Evolutionary conservation across 2,797 vertebrate genomes (phyloP), one percentile per base, ranked within the genome.

Genomic region (Petrocephalus sullivani): DNA sequence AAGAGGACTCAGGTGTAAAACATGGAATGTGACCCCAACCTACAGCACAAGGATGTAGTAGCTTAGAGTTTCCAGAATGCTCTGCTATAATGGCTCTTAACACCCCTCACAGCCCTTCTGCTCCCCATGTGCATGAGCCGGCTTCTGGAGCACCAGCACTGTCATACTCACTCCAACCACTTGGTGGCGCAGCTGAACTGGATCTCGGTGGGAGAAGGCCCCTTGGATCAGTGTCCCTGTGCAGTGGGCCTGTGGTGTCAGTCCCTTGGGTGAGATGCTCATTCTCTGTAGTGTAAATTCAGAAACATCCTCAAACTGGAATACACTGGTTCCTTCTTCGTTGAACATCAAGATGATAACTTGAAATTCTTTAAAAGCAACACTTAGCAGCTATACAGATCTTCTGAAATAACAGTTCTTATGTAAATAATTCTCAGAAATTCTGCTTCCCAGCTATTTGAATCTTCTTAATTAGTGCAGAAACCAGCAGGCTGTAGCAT

Each of bases 61-160:
- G 53, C 10, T 54, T 23, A 84, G 3, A 53, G 21, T 84, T 56
- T 54, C 49, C 53, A 14, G 82, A 28, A 28, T 37, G 53, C 9
- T 54, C 21, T 9, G 21, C 23, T 12, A 49, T 49, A 78, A 49
- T 78, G 3, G 4, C 5, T 37, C 88, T 46, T 8, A 71, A 81
- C 28, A 5, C 78, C 33, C 64, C n/a, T 33, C 67, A 4, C 92
- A 99, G 98, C 96, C 61, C 94, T 99, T 0, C 91, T 99, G 90
- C 98, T 97, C 21, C 98, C 98, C 0, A 97, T 99, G 88, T 99
- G 98, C 90, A 97, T 95, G 2, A 96, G 96, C 1, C 93, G 95
- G 87, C 96, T 96, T 0, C 78, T 91, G 89, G 96, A 96, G 89
- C 96, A 96, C 0, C 95, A 98, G 86, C 93, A 94, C 53, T 99